phyloP scores from a whole-genome alignment of 2,888 invertebrate species.

The Yponomeuta plumbellus region DNA sequence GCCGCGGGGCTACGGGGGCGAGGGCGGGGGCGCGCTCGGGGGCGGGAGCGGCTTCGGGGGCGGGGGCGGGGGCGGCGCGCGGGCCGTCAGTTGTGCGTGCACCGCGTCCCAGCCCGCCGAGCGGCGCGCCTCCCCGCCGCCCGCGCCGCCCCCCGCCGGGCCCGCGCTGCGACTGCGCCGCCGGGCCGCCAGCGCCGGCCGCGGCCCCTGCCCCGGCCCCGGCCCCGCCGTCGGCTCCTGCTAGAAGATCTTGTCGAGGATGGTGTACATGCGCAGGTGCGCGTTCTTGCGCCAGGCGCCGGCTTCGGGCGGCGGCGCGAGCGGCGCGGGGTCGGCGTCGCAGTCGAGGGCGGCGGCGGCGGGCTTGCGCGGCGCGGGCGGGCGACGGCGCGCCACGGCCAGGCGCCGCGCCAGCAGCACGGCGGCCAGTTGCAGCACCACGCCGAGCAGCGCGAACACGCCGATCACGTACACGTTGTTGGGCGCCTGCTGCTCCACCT shows the following conservation, averaged over 20 bases:
- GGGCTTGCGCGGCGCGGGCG: constrained; percentile 17
- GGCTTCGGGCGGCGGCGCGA: constrained; percentile 29
- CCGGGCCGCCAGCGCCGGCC: constrained; percentile 17
- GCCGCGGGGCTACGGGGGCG: constrained; percentile 22
- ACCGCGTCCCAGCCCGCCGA: constrained; percentile 7
- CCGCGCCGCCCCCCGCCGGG: too few species aligned
- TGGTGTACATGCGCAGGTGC: constrained; percentile 70
- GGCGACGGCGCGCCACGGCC: constrained; percentile 22
- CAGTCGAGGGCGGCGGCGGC: constrained; percentile 31
- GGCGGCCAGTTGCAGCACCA: constrained; percentile 60
- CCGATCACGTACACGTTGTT: constrained; percentile 63
- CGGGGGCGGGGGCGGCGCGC: constrained; percentile 13
- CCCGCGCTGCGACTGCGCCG: too few species aligned
- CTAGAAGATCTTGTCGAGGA: constrained; percentile 73
- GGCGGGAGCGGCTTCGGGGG: constrained; percentile 12
- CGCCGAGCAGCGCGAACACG: constrained; percentile 51
- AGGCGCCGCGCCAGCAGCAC: constrained; percentile 57
- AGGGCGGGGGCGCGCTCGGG: constrained; percentile 1
- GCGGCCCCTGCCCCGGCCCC: constrained; percentile 17
- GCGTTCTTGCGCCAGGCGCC: constrained; percentile 64
- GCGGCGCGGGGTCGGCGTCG: constrained; percentile 33
- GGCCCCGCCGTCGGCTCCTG: constrained; percentile 35
- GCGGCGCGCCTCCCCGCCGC: neutral
- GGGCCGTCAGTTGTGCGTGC: constrained; percentile 20
- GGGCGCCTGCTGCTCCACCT: constrained; percentile 66